Conservation (phyloP, 2,888 invertebrate genomes). For the Cheiracanthium punctorium region DNA sequence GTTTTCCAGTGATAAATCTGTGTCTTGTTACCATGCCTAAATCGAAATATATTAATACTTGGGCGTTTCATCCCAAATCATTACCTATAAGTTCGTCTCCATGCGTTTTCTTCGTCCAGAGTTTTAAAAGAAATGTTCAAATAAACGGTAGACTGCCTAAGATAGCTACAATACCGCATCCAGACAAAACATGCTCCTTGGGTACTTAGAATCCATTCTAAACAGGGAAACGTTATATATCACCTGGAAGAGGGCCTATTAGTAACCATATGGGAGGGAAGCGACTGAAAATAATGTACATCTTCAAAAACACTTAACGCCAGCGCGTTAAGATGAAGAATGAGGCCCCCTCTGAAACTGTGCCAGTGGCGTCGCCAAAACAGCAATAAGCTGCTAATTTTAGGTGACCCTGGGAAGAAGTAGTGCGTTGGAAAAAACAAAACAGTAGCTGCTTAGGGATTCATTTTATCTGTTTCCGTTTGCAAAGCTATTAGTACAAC, state of each 20-base stretch:
- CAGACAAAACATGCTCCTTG: too few species aligned
- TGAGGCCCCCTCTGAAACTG: constrained; percentile 31
- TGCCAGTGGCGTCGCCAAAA: constrained; percentile 48
- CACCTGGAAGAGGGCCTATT: constrained; percentile 8
- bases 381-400: constrained; percentile 42
- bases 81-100: too few species aligned
- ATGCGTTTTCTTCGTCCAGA: too few species aligned
- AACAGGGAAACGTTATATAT: constrained; percentile 3
- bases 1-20: too few species aligned
- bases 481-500: neutral
- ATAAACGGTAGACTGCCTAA: too few species aligned
- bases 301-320: constrained; percentile 41
- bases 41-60: too few species aligned
- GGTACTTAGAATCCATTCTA: neutral
- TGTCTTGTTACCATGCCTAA: too few species aligned
- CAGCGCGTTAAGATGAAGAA: constrained; percentile 56
- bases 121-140: too few species aligned
- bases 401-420: constrained; percentile 54
- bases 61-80: too few species aligned
- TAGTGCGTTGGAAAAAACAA: neutral
- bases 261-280: neutral
- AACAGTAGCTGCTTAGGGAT: neutral
- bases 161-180: too few species aligned
- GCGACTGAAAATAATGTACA: constrained; percentile 9
- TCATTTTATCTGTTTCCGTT: neutral